A percentile compares a stretch with the other conserved stretches of the same genome.
These are phyloP conservation scores for Salpingus planirostris DNA, from an alignment of 2,888 invertebrate genomes.

Conservation along the genomic window DNA sequence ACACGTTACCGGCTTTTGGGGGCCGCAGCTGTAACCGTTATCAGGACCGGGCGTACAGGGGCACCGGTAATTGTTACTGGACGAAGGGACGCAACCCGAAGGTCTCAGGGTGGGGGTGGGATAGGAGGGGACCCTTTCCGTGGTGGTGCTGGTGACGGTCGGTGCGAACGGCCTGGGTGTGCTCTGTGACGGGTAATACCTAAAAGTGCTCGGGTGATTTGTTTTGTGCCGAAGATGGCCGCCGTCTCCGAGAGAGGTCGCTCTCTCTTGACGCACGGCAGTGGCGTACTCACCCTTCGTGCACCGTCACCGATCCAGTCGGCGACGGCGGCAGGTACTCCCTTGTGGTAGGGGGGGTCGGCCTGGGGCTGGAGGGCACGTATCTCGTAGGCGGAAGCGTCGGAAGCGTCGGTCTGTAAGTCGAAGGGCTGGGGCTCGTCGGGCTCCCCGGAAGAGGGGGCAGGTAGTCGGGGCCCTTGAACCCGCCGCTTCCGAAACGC, in stretches of 20 bases:
- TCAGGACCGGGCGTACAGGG: constrained; percentile 26
- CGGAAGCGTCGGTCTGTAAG: constrained; percentile 5
- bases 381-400: constrained; percentile 2
- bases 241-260: no score
- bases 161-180: constrained; percentile 8
- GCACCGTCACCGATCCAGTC: no score
- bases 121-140: no score
- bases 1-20: no score
- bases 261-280: no score
- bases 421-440: constrained; percentile 3
- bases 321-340: background rate
- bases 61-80: constrained; percentile 7
- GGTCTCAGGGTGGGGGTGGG: constrained; percentile 5
- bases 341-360: constrained; percentile 10
- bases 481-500: constrained; percentile 32
- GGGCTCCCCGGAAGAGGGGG: constrained; percentile 30
- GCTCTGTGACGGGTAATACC: constrained; percentile 10
- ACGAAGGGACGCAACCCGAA: constrained; percentile 6
- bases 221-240: no score
- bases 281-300: no score
- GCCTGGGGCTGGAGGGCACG: constrained; percentile 7
- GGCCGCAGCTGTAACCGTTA: no score
- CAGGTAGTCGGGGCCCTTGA: constrained; percentile 37
- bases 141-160: constrained; percentile 8
- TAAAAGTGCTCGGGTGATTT: no score